Evolutionary conservation across 2,797 vertebrate genomes (phyloP), one percentile per base, ranked within the genome.

Genomic region (Gymnothorax javanicus): DNA sequence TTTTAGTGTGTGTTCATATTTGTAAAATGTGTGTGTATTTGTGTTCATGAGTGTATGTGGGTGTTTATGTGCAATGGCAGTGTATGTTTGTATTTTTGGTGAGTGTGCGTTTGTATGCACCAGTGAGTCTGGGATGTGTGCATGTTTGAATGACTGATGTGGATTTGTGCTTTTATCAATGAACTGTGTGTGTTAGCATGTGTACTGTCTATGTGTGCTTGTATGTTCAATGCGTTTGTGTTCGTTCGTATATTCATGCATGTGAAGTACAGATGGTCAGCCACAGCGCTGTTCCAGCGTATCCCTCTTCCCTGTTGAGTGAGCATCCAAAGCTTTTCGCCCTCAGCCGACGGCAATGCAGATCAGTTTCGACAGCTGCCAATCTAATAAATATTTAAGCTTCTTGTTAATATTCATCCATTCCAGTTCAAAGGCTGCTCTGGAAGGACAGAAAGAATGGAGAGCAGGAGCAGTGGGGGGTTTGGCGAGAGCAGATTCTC

Each of bases 311-410:
- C 73, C 7, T 17, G 0, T 5, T 11, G 13, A 33, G 71, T 13
- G 27, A 33, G 15, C 33, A 0, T 12, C 27, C 71, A 0, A 33
- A 17, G 12, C 73, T 33, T 6, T 52, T 23, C 43, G 73, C 33
- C 73, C 43, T 13, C 73, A 13, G 7, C 20, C 5, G 73, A 20
- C 33, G 52, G 73, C 71, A 2, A 33, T 43, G 43, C 73, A 77
- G 73, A 77, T 77, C 73, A 20, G 73, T 52, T 52, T 52, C 33
- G 73, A 77, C 73, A 20, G 33, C 17, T 52, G 75, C 43, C 1
- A 79, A 79, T 79, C 75, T 23, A 54, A 79, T 79, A 79, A 79
- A 79, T 79, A 79, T 79, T 79, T 54, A 54, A 79, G 50, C 50
- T 7, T 79, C 75, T 20, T 43, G 50, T 79, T 79, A 79, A 79